Evolutionary conservation across 2,113 vertebrate species (phyloP).

Genomic region (Hemicordylus capensis): DNA sequence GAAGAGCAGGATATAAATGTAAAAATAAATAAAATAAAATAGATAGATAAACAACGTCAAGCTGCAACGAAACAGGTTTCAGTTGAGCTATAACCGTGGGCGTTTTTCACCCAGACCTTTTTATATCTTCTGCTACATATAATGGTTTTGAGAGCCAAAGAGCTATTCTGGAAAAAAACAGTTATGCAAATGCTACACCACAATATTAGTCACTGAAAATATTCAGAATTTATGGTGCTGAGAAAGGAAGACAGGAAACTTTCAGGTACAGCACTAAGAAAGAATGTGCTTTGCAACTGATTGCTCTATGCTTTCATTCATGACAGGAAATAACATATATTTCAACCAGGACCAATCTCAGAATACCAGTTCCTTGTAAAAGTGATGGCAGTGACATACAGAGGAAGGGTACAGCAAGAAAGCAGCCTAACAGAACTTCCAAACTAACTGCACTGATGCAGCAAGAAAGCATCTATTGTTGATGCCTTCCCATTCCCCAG

Average conservation of each 20-base stretch:
- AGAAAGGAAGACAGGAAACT: neutral
- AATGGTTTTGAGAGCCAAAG: neutral
- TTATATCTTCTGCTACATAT: neutral
- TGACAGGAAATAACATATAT: neutral
- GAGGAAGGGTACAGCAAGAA: too few species aligned
- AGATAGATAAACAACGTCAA: too few species aligned
- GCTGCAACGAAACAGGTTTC: too few species aligned
- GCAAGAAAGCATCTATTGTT: too few species aligned
- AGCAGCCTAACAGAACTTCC: too few species aligned
- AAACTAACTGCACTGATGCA: too few species aligned
- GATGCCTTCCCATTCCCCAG: too few species aligned
- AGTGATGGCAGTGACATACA: too few species aligned
- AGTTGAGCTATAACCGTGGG: neutral
- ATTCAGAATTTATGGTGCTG: neutral
- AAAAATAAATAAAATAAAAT: too few species aligned
- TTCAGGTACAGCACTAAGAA: neutral
- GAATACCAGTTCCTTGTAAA: neutral
- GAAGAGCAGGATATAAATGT: too few species aligned
- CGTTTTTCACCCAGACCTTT: too few species aligned
- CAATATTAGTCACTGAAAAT: neutral
- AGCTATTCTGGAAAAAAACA: neutral
- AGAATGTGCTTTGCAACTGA: neutral
- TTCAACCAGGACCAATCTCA: slow-evolving; percentile 9
- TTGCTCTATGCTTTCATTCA: neutral
- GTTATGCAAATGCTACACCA: neutral